Evolutionary conservation across 1,140 invertebrate species (phyloP), one percentile per base, ranked within the genome.

Genomic region (Drosophila auraria): DNA sequence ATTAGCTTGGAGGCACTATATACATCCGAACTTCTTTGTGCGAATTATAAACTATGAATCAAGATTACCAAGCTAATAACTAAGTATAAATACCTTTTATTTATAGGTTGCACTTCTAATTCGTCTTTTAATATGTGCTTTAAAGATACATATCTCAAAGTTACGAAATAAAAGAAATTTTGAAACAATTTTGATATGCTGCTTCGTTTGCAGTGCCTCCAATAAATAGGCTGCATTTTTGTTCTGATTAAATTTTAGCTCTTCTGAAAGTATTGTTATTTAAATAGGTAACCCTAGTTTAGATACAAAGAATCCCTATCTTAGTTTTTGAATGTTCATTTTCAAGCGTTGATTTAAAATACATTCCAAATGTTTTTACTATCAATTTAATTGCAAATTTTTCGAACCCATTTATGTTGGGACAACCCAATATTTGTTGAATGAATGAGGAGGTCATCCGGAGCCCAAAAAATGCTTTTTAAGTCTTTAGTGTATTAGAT

Each of bases 401-500:
- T 40, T 40, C 14, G 2, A 8, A 5, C 30, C 30, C 30, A 33
- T 33, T 33, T 33, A 9, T 2, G 9, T 36, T 36, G 11, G 33
- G 8, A 36, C 9, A 36, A 7, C 17, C 33, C 15, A 50, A 54
- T n/a, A 38, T 47, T 45, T 47, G 20, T 38, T 8, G 8, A n/a
- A 15, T 38, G 54, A 57, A 25, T 25, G 36, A 57, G 54, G 15
- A 57, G 54, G 15, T 25, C 25, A 17, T 42, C 17, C n/a, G 5
- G 25, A 72, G 38, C 38, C 36, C n/a, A 23, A 14, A 11, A 53
- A 25, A 40, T 40, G 64, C 56, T 77, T 71, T 56, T 54, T 68
- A 77, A 58, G 57, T 73, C 73, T 47, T 69, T 69, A 81, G 68
- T 89, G 74, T 69, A 83, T 78, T 87, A 77, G 54, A 53, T 58